phyloP scores from a whole-genome alignment of 1,140 invertebrate species.

The Pogonomyrmex barbatus region DNA sequence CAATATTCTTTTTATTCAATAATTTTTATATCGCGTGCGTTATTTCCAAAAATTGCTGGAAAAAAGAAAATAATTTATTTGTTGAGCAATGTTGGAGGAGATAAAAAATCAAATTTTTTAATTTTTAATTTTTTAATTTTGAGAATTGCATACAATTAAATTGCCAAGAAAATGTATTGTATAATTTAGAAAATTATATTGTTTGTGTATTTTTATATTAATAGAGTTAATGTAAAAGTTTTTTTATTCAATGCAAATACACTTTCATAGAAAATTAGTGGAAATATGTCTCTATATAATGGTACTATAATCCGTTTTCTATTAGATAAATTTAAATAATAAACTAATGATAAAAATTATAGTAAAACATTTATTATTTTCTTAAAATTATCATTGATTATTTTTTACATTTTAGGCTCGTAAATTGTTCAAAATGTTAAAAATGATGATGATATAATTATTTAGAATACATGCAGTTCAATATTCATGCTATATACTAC shows the following conservation, averaged over 20 bases:
- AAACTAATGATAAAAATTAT: conserved; percentile 4
- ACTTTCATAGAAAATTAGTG: not conserved
- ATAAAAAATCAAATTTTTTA: conserved; percentile 15
- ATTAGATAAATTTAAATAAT: not conserved
- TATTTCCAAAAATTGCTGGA: not conserved
- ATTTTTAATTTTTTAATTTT: not conserved
- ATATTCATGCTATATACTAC: not conserved
- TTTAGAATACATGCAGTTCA: not conserved
- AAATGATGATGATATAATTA: not conserved
- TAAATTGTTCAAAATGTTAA: not conserved
- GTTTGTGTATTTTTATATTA: conserved; percentile 19
- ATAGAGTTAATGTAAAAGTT: conserved; percentile 4
- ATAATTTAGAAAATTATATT: not conserved
- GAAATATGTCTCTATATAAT: conserved; percentile 4
- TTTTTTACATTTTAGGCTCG: not conserved
- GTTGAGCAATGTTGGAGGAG: not conserved
- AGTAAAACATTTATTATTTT: not conserved
- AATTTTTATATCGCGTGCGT: not conserved
- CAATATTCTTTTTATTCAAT: not conserved
- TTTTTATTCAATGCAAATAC: not conserved
- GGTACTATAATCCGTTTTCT: not conserved
- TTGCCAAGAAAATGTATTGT: not conserved
- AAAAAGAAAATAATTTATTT: not conserved
- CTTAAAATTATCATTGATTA: not conserved
- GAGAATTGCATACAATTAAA: not conserved